Evolutionary conservation across 2,797 vertebrate species (phyloP), one percentile per base, ranked within the genome.

Genomic region (Acipenser oxyrinchus): DNA sequence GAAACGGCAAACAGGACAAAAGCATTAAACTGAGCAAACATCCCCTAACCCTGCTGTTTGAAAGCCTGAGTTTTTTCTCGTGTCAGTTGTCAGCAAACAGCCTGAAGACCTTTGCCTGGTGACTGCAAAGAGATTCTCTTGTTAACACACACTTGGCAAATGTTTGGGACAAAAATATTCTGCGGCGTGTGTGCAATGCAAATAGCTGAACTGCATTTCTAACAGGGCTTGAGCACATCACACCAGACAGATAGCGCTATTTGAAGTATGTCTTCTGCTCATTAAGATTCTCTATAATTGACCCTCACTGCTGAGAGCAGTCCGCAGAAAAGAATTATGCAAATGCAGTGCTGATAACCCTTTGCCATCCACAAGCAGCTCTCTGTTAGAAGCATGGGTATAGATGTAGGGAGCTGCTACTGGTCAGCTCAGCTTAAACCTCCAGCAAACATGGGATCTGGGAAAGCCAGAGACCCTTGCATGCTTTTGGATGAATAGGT

Each of bases 111-210:
- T n/a, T n/a, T 58, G 55, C 6, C 13, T 58, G 55, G 12, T 37
- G 23, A 37, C 13, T 15, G 12, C 9, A 23, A 60, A 50, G 75
- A 79, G 78, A 72, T 76, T 73, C 74, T 67, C 62, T 76, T 76
- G 72, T 71, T 72, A 69, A 66, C 74, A 75, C 75, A 74, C 75
- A 81, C 78, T 75, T 73, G 74, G 57, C 74, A 68, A 75, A 78
- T 59, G 65, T 68, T 79, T 58, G 57, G 74, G 68, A 70, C n/a
- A 62, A 77, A 72, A 79, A 82, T 80, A 87, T 85, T 75, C 83
- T 69, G 82, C 63, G 73, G 76, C 49, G 76, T 76, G 77, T 75
- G 74, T 79, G 74, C 73, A 81, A 69, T 68, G 61, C 18, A 68
- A 73, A 74, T 63, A 65, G 68, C 70, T 71, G 75, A 79, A 74